These are phyloP conservation scores for Danionella cerebrum DNA, from an alignment of 2,113 vertebrate species.

Conservation along the genomic window DNA sequence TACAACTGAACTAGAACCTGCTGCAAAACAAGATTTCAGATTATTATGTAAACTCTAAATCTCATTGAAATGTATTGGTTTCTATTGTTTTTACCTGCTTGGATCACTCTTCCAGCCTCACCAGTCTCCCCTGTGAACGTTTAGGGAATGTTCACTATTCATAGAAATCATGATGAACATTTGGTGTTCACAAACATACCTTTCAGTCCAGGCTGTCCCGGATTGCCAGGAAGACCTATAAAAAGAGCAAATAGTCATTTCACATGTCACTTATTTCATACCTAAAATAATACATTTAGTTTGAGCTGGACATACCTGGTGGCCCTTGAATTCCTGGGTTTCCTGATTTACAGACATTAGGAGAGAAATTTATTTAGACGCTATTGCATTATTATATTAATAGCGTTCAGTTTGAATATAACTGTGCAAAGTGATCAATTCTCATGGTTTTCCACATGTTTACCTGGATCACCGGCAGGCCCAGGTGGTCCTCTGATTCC, in stretches of 20 bases:
- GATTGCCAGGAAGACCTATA: conserved; percentile 78
- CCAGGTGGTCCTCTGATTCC: conserved; percentile 79
- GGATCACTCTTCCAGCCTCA: conserved; percentile 72
- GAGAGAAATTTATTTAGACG: neutral
- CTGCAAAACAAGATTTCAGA: conserved; percentile 56
- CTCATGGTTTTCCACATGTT: conserved; percentile 34
- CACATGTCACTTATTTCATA: no score
- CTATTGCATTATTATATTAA: neutral
- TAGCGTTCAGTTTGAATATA: neutral
- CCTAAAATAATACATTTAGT: neutral
- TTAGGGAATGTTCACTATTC: neutral
- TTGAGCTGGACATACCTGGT: conserved; percentile 74
- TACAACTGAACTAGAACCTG: conserved; percentile 65
- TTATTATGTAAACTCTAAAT: neutral
- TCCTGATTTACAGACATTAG: conserved; percentile 56
- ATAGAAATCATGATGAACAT: neutral
- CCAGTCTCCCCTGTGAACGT: conserved; percentile 72
- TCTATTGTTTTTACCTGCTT: conserved; percentile 65
- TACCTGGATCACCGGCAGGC: conserved; percentile 75
- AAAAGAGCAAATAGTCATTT: neutral
- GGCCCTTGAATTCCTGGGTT: conserved; percentile 80
- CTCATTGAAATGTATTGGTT: neutral
- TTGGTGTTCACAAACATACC: conserved; percentile 55
- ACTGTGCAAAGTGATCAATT: neutral
- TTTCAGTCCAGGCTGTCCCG: conserved; percentile 76